A percentile compares a stretch with the other conserved stretches of the same genome.
Evolutionary conservation across 1,140 invertebrate species (phyloP).

Genomic region (Drosophila sucinea): DNA sequence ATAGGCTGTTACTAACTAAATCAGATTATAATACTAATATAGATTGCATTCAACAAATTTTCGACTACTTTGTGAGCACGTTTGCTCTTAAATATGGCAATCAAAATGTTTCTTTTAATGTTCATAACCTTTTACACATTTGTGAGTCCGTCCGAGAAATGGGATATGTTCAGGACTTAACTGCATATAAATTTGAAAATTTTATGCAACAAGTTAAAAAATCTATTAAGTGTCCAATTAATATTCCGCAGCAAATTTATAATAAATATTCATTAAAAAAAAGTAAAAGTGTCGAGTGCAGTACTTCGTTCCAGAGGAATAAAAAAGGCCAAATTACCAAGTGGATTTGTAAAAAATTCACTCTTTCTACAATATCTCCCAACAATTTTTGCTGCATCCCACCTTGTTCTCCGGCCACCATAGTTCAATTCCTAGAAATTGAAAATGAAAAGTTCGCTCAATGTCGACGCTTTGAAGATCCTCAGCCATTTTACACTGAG

Average conservation of each 20-base stretch:
- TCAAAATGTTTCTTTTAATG: slow-evolving; percentile 17
- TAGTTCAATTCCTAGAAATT: slow-evolving; percentile 7
- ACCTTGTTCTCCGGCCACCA: slow-evolving; percentile 4
- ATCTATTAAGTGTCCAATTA: slow-evolving; percentile 8
- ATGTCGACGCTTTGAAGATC: slow-evolving; percentile 13
- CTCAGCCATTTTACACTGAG: slow-evolving; percentile 19
- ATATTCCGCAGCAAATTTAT: slow-evolving; percentile 3
- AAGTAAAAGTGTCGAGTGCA: background rate
- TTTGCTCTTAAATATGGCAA: background rate
- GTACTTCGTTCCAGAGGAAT: background rate
- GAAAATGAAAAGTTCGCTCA: slow-evolving; percentile 15
- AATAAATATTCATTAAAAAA: background rate
- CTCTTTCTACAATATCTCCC: background rate
- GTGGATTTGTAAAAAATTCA: slow-evolving; percentile 12
- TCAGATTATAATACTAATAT: slow-evolving; percentile 15
- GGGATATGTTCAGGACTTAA: slow-evolving; percentile 18
- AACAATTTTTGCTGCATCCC: slow-evolving; percentile 5
- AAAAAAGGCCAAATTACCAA: slow-evolving; percentile 1
- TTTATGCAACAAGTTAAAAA: slow-evolving; percentile 3
- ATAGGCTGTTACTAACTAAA: slow-evolving; percentile 11
- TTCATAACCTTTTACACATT: slow-evolving; percentile 17
- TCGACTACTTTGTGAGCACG: slow-evolving; percentile 21
- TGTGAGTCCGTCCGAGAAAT: slow-evolving; percentile 20
- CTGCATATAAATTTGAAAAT: slow-evolving; percentile 21
- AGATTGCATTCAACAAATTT: slow-evolving; percentile 15